phyloP scores from a whole-genome alignment of 2,797 vertebrate genomes.

The Ficedula albicollis region DNA sequence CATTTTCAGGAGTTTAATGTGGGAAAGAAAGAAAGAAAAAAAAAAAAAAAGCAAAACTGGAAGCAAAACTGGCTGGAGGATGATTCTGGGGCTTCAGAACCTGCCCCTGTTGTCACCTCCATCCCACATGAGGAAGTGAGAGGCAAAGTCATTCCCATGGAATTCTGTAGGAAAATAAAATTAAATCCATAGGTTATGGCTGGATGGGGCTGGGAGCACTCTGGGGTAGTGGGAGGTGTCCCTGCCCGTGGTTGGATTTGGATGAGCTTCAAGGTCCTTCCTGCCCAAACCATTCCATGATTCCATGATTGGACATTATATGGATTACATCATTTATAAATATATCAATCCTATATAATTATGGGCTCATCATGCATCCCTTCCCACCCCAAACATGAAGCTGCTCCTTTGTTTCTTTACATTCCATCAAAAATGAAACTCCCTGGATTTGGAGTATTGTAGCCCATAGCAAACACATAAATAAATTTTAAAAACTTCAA shows the following conservation, averaged over 20 bases:
- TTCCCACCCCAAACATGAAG: background rate
- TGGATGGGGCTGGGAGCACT: background rate
- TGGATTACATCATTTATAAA: background rate
- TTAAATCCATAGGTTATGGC: rapidly evolving
- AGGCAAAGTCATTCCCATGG: background rate
- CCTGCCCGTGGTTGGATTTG: background rate
- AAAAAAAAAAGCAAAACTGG: background rate
- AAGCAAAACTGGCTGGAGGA: background rate
- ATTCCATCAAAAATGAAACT: background rate
- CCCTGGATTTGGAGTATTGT: background rate
- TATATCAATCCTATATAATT: background rate
- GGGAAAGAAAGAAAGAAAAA: background rate
- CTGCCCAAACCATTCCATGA: background rate
- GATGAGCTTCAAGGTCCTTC: background rate
- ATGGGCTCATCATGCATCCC: background rate
- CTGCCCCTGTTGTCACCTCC: rapidly evolving
- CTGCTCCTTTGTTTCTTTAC: background rate
- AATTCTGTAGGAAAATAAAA: background rate
- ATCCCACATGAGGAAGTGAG: rapidly evolving
- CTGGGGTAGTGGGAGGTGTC: background rate
- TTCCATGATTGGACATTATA: background rate
- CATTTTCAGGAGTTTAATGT: background rate
- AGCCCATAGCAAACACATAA: rapidly evolving
- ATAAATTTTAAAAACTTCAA: background rate
- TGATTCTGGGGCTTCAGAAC: background rate